These are phyloP conservation scores for Andrena haemorrhoa DNA, from an alignment of 2,888 invertebrate genomes.

Conservation along the genomic window DNA sequence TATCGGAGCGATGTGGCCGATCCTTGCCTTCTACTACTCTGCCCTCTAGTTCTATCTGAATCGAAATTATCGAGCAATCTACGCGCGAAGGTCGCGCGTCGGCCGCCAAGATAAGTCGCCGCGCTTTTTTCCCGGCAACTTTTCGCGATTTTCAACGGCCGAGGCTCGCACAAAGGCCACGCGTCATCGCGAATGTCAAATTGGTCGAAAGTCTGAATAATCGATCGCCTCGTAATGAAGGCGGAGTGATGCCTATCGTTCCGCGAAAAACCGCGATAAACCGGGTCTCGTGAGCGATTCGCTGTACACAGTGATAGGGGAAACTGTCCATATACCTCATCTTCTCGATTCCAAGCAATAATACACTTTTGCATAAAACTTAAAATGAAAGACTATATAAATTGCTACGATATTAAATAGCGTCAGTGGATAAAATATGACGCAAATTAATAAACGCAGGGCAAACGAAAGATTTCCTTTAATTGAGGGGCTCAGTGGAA, in stretches of 20 bases:
- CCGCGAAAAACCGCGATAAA: conserved; percentile 42
- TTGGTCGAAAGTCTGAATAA: conserved; percentile 29
- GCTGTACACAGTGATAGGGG: not conserved
- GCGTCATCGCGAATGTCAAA: conserved; percentile 18
- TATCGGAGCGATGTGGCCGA: not conserved
- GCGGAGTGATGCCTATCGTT: conserved; percentile 50
- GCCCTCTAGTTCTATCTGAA: not conserved
- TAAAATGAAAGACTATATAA: too few species aligned
- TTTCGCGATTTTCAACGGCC: not conserved
- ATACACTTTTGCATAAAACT: too few species aligned
- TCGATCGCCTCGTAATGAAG: conserved; percentile 49
- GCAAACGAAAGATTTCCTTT: too few species aligned
- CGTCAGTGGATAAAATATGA: too few species aligned
- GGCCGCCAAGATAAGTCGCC: too few species aligned
- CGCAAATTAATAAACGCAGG: too few species aligned
- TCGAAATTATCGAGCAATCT: not conserved
- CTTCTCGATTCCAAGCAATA: too few species aligned
- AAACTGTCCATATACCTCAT: too few species aligned
- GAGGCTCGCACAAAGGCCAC: not conserved
- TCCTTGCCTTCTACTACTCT: not conserved
- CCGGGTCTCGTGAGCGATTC: conserved; percentile 16
- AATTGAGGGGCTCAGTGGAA: too few species aligned
- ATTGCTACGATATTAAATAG: too few species aligned
- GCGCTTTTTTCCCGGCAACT: not conserved
- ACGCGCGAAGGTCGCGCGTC: too few species aligned